Base-by-base conservation (phyloP, 2,113 vertebrate species). In the Vicugna pacos region DNA sequence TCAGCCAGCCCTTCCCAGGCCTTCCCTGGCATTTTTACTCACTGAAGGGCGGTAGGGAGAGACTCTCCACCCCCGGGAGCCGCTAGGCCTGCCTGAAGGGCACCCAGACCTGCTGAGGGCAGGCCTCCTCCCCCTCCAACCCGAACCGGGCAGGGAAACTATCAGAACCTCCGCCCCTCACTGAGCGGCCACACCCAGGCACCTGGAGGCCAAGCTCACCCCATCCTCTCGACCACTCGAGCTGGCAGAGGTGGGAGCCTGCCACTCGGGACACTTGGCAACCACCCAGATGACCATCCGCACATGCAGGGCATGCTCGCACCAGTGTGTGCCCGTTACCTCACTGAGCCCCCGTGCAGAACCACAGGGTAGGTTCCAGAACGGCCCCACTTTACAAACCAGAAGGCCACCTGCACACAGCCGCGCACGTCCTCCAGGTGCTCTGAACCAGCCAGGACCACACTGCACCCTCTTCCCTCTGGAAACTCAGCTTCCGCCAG, bases 251-350 rank as follows among this genome's bases (percentile, higher is more conserved):
- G 54, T 11, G 0, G 32, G 19, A 62, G 0, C 32, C 10, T 50
- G 32, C 35, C 46, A 72, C 24, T 15, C 4, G 6, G 28, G 11
- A 4, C 6, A 5, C 54, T 46, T 26, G 0, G 20, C 8, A 0
- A 17, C 13, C 1, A 38, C 38, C n/a, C n/a, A 2, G 67, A 20
- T 0, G 2, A 12, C n/a, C 0, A 0, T 6, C 12, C n/a, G 1
- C 13, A 14, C 2, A 4, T 12, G 14, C 20, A 8, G 0, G 5
- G 24, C 80, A 6, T 1, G 9, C 1, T 15, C 19, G 19, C n/a
- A 76, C 38, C 62, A 0, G 22, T 15, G n/a, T 35, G 20, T 1
- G 0, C 6, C 13, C 7, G 1, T 1, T 7, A 28, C 24, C 50
- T 56, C 73, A 0, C 24, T 0, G 8, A 2, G 24, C 28, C 88